phyloP scores from a whole-genome alignment of 2,888 invertebrate species.

The Lissocephala sabroskyi region DNA sequence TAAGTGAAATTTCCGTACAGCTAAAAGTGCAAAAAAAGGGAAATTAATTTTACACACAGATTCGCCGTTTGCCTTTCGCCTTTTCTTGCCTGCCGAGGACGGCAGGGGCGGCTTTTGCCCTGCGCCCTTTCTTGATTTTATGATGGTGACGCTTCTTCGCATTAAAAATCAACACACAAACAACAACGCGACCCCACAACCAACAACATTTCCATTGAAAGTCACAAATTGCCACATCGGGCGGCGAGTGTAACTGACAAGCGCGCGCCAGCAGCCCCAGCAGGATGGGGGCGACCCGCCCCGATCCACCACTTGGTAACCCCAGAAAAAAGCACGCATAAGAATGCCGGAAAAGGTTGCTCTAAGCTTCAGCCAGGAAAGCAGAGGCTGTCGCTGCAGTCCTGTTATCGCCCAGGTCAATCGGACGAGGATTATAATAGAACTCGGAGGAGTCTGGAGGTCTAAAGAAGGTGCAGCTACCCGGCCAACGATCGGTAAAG shows the following conservation, averaged over 20 bases:
- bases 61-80: constrained; percentile 36
- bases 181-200: neutral
- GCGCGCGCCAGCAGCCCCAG: neutral
- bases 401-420: no score
- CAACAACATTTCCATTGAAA: neutral
- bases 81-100: no score
- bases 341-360: no score
- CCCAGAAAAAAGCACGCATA: no score
- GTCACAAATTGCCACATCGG: neutral
- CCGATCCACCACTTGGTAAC: no score
- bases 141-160: constrained; percentile 52
- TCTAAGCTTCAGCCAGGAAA: no score
- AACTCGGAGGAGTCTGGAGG: no score
- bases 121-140: constrained; percentile 34
- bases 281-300: neutral
- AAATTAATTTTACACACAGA: constrained; percentile 60
- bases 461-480: no score
- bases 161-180: constrained; percentile 28
- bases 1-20: constrained; percentile 17
- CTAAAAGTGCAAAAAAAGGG: constrained; percentile 10
- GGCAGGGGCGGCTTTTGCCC: no score
- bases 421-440: no score
- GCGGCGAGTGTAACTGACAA: neutral
- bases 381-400: no score
- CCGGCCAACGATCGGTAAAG: no score